phyloP scores from a whole-genome alignment of 2,888 invertebrate species.

The Caenorhabditis panamensis region DNA sequence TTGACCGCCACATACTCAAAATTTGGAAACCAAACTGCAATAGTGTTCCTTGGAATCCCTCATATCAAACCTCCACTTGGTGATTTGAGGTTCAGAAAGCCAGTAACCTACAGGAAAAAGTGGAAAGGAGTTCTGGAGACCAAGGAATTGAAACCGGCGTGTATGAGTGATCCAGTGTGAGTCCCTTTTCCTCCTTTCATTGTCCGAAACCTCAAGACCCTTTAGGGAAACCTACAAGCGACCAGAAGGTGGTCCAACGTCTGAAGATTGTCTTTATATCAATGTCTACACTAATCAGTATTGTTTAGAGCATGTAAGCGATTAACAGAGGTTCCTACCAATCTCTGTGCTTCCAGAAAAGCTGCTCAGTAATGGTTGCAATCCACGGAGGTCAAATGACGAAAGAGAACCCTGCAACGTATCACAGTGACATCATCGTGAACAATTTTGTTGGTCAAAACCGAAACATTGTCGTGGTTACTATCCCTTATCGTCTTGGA shows the following conservation, averaged over 20 bases:
- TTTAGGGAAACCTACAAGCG: conserved; percentile 41
- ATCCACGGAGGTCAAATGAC: conserved; percentile 60
- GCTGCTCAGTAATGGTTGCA: conserved; percentile 61
- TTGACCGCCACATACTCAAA: conserved; percentile 28
- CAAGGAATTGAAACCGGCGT: conserved; percentile 52
- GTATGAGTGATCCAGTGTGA: conserved; percentile 53
- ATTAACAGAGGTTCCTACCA: background rate
- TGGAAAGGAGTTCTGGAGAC: conserved; percentile 57
- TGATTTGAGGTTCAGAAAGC: conserved; percentile 34
- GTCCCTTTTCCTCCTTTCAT: background rate
- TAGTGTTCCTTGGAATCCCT: conserved; percentile 57
- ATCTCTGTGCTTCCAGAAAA: conserved; percentile 31
- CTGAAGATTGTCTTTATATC: conserved; percentile 59
- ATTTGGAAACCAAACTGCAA: conserved; percentile 47
- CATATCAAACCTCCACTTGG: conserved; percentile 45
- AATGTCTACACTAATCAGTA: conserved; percentile 44
- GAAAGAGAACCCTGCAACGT: conserved; percentile 53
- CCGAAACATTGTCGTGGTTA: conserved; percentile 53
- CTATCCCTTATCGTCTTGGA: conserved; percentile 47
- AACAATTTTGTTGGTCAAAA: conserved; percentile 59
- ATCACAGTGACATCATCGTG: conserved; percentile 41
- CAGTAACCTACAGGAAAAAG: background rate
- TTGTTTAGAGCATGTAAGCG: conserved; percentile 40
- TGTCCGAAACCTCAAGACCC: background rate
- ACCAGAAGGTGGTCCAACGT: conserved; percentile 27